Evolutionary conservation across 2,797 vertebrate genomes (phyloP).

Genomic region (Orientallactaga sibirica): DNA sequence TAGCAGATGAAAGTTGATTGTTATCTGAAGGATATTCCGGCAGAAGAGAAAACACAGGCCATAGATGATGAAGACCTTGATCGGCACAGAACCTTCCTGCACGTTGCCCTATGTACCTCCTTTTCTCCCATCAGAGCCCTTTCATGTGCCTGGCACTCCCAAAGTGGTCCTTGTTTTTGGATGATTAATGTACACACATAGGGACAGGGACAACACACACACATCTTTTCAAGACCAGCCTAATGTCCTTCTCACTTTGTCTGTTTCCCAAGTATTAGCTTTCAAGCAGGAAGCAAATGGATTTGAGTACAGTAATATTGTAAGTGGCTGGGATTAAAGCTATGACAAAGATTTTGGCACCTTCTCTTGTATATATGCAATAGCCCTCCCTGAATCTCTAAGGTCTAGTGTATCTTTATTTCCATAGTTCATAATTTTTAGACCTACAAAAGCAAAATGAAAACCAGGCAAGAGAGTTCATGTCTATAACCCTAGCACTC

Average conservation of each 20-base stretch:
- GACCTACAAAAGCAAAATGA: not conserved
- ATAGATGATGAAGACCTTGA: not conserved
- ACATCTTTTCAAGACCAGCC: not conserved
- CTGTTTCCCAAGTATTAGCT: no score
- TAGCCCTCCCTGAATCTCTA: not conserved
- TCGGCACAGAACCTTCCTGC: not conserved
- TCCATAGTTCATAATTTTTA: not conserved
- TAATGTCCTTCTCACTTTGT: not conserved
- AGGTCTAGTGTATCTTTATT: not conserved
- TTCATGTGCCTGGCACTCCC: not conserved
- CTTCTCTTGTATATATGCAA: not conserved
- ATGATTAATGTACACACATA: no score
- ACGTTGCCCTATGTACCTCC: not conserved
- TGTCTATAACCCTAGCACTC: not conserved
- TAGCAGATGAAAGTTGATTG: not conserved
- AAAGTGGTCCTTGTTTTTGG: no score
- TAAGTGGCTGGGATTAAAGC: not conserved
- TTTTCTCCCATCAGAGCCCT: not conserved
- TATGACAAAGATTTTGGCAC: not conserved
- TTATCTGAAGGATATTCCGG: not conserved
- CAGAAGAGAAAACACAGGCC: not conserved
- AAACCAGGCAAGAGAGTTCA: not conserved
- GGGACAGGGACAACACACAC: not conserved
- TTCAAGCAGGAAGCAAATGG: not conserved
- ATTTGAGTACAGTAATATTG: not conserved